Conservation (phyloP, 1,140 invertebrate genomes). For the Zaprionus camerounensis region DNA sequence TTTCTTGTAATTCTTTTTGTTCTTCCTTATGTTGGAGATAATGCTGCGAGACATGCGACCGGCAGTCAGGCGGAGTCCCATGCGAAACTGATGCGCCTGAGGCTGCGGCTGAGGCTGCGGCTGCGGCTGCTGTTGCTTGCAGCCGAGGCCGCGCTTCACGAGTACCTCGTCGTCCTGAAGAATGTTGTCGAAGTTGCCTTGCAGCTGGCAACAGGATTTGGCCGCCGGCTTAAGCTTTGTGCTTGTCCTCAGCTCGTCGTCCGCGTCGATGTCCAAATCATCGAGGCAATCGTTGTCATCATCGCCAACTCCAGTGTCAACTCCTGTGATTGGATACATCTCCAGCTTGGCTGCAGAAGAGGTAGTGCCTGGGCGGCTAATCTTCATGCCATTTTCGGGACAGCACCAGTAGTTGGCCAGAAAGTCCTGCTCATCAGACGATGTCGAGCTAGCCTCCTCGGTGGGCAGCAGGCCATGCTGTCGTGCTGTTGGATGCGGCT, state of each 20-base stretch:
- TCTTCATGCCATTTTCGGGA: constrained; percentile 7
- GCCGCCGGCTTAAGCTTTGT: not conserved
- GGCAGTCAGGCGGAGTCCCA: constrained; percentile 15
- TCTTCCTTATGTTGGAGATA: constrained; percentile 40
- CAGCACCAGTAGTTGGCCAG: constrained; percentile 42
- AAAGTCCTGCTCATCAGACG: constrained; percentile 53
- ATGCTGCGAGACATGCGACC: constrained; percentile 31
- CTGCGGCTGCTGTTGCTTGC: constrained; percentile 12
- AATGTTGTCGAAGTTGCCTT: not conserved
- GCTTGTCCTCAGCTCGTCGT: not conserved
- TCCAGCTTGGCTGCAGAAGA: not conserved
- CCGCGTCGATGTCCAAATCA: not conserved
- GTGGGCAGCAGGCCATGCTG: not conserved
- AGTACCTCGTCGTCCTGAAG: not conserved
- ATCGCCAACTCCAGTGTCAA: not conserved
- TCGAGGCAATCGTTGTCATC: not conserved
- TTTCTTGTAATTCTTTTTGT: constrained; percentile 33
- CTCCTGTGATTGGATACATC: not conserved
- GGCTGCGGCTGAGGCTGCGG: too few relatives aligned
- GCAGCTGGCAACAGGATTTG: not conserved
- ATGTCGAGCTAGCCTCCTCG: constrained; percentile 17
- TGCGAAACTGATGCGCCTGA: constrained; percentile 13
- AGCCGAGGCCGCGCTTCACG: constrained; percentile 10
- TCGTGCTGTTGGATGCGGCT: not conserved
- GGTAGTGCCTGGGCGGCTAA: not conserved